Percentiles rank a stretch among this genome's conserved stretches.
Evolutionary conservation across 2,888 invertebrate genomes (phyloP).

Genomic region (Acholoe squamosa): DNA sequence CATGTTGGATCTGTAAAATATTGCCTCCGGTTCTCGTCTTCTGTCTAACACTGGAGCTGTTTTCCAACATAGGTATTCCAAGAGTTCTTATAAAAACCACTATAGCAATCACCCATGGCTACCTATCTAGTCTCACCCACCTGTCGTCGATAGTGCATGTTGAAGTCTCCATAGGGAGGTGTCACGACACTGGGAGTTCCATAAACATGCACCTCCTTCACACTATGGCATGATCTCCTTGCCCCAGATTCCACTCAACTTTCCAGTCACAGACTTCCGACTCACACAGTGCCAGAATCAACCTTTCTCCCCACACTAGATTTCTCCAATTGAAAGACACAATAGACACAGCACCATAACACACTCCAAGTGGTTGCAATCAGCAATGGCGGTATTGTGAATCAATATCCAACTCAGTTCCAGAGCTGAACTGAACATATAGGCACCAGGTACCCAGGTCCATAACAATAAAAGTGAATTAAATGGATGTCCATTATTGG

Average conservation of each 20-base stretch:
- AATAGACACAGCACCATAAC: too few relatives aligned
- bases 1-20: too few relatives aligned
- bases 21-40: too few relatives aligned
- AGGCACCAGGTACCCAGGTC: not conserved
- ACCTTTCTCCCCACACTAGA: too few relatives aligned
- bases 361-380: not conserved
- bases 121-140: not conserved
- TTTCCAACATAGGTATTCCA: not conserved
- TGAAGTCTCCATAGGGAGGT: constrained; percentile 49
- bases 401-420: not conserved
- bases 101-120: not conserved
- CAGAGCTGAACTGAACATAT: not conserved
- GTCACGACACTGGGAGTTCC: constrained; percentile 12
- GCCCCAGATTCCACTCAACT: constrained; percentile 17
- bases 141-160: constrained; percentile 38
- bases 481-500: constrained; percentile 54
- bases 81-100: not conserved
- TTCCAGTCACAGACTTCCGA: not conserved
- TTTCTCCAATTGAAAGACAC: too few relatives aligned
- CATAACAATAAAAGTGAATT: constrained; percentile 58
- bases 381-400: not conserved
- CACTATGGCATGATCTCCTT: not conserved
- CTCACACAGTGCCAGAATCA: not conserved
- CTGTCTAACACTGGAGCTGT: too few relatives aligned
- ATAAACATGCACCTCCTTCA: constrained; percentile 25